Evolutionary conservation across 2,888 invertebrate genomes (phyloP), one percentile per base, ranked within the genome.

Genomic region (Axea sp.): DNA sequence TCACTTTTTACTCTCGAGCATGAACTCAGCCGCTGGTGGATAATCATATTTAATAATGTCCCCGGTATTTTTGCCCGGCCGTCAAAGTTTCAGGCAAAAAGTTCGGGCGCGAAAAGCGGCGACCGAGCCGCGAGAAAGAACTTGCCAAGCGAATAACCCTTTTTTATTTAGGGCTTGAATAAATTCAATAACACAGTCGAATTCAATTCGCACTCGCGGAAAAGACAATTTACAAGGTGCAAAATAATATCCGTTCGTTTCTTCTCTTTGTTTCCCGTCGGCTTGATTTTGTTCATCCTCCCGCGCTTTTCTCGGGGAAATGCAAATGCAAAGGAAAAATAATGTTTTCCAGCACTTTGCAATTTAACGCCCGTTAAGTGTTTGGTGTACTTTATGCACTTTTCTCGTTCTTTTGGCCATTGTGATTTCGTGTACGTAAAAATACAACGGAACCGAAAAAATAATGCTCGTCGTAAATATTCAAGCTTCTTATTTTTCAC

Each of bases 31-130:
- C 74, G 68, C 75, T 71, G 68, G 73, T 59, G 80, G 81, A 79
- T 82, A 81, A 85, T 86, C 83, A 82, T 84, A 87, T 87, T 86
- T 85, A 87, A 86, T 87, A 86, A 86, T 83, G 82, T 83, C 84
- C 64, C 81, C 78, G 82, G 78, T 84, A 85, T 86, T 86, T 86
- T 84, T 83, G 76, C 81, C 74, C 78, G 77, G 79, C 80, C 77
- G 83, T 82, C 83, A 81, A 84, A 84, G 81, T 85, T 83, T 68
- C 72, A 39, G 14, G 73, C 53, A 69, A 77, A 78, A 82, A 83
- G 76, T 81, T 79, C 12, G 26, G 77, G 79, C 51, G 77, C 76
- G 75, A 78, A 80, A 77, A 78, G 80, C 77, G 76, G 60, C 73
- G 60, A 68, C 41, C 11, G 28, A 17, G 8, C 22, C 11, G 37